Evolutionary conservation across 2,113 vertebrate species (phyloP).

Genomic region (Rhabdomys dilectus): DNA sequence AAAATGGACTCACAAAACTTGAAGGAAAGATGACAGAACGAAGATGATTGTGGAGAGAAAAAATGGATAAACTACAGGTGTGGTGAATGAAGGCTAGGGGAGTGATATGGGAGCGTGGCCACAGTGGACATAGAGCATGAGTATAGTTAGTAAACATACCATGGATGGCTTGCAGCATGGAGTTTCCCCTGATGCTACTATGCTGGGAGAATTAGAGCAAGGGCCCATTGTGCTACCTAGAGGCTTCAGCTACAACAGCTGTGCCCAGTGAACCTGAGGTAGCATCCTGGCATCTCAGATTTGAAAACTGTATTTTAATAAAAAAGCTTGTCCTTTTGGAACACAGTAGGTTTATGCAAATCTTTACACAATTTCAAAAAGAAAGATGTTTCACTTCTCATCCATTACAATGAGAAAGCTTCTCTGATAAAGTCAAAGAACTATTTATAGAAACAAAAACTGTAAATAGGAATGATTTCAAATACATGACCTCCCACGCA

Average conservation of each 20-base stretch:
- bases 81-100: not conserved
- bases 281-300: not conserved
- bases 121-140: not conserved
- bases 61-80: not conserved
- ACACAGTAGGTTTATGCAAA: not conserved
- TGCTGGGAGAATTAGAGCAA: not conserved
- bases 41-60: not conserved
- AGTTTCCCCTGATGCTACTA: not conserved
- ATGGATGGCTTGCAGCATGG: not conserved
- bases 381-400: not conserved
- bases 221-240: not conserved
- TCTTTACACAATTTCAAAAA: not conserved
- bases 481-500: not conserved
- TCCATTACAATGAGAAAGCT: not conserved
- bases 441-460: not conserved
- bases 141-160: not conserved
- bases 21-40: not conserved
- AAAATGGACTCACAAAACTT: not conserved
- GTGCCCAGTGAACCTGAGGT: not conserved
- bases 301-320: slow-evolving; percentile 39
- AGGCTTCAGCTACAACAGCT: not conserved
- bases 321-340: not conserved
- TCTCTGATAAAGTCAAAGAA: not conserved
- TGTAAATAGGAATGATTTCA: not conserved
- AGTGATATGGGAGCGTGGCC: no score